Base-by-base conservation (phyloP, 2,113 vertebrate genomes). In the Scophthalmus maximus region DNA sequence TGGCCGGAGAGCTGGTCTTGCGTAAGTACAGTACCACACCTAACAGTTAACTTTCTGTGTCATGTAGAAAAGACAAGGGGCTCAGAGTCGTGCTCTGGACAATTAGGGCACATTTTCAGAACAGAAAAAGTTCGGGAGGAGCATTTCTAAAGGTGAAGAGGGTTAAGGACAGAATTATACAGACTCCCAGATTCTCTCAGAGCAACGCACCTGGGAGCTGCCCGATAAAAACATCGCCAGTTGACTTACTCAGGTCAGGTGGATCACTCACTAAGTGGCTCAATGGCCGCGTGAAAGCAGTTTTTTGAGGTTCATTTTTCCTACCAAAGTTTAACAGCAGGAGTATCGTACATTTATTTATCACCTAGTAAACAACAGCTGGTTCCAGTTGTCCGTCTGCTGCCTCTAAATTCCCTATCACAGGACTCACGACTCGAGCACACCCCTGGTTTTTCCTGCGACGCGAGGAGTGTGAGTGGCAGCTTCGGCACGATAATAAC, bases 341-440 rank as follows among this genome's bases (percentile, higher is more conserved):
- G n/a, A n/a, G n/a, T n/a, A n/a, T n/a, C n/a, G n/a, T n/a, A n/a
- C n/a, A n/a, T n/a, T n/a, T n/a, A n/a, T n/a, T n/a, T n/a, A n/a
- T n/a, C n/a, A n/a, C n/a, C 75, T 56, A 11, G 63, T 79, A 85
- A 88, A 87, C 84, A 83, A 52, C 88, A 90, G 80, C 86, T 90
- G 88, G 30, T 79, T 81, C 34, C 59, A 73, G 47, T 22, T 5
- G 64, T 70, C 77, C 74, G 62, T 56, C 77, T 82, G 81, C 58
- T 69, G 67, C 76, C 80, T 79, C 56, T 66, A 50, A 62, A 80
- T 68, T 73, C 73, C 68, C 76, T 23, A 76, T 44, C 40, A 36
- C 34, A 36, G 53, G 40, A 67, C 49, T 72, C 68, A 23, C 47
- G 17, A 61, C 49, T 34, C 62, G 3, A n/a, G 29, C 38, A 52